phyloP scores from a whole-genome alignment of 1,140 invertebrate species.

The Drosophila novamexicana region DNA sequence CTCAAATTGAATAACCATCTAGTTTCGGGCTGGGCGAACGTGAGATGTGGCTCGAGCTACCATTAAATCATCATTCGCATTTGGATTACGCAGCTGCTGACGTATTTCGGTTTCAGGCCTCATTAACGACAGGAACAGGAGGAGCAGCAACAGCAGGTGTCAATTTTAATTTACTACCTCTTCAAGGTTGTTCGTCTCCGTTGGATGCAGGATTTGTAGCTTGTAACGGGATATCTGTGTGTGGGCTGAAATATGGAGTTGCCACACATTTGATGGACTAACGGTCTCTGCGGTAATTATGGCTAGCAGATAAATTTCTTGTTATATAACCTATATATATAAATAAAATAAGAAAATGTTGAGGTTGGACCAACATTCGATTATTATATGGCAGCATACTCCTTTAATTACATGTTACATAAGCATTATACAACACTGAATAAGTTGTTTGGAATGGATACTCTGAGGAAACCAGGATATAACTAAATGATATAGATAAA shows the following conservation, averaged over 20 bases:
- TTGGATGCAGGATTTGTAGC: slow-evolving; percentile 44
- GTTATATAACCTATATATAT: too few species aligned
- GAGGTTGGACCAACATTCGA: too few species aligned
- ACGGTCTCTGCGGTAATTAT: slow-evolving; percentile 51
- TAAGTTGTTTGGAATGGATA: too few species aligned
- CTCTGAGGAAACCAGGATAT: too few species aligned
- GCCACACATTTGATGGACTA: slow-evolving; percentile 54
- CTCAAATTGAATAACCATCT: slow-evolving; percentile 24
- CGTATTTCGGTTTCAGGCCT: slow-evolving; percentile 74
- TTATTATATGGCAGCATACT: too few species aligned
- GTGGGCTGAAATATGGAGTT: not conserved
- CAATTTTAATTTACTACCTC: slow-evolving; percentile 75
- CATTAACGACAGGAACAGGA: slow-evolving; percentile 52
- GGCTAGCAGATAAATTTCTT: not conserved
- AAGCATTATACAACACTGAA: too few species aligned
- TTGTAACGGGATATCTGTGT: not conserved
- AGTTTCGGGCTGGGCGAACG: slow-evolving; percentile 7
- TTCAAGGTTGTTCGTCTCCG: slow-evolving; percentile 49
- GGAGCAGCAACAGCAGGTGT: slow-evolving; percentile 70
- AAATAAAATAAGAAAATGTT: too few species aligned
- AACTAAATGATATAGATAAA: too few species aligned
- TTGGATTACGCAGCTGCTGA: slow-evolving; percentile 48
- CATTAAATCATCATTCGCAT: slow-evolving; percentile 63
- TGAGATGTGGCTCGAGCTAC: not conserved
- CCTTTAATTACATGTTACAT: too few species aligned